Evolutionary conservation across 2,797 vertebrate species (phyloP).

Genomic region (Chelonia mydas): DNA sequence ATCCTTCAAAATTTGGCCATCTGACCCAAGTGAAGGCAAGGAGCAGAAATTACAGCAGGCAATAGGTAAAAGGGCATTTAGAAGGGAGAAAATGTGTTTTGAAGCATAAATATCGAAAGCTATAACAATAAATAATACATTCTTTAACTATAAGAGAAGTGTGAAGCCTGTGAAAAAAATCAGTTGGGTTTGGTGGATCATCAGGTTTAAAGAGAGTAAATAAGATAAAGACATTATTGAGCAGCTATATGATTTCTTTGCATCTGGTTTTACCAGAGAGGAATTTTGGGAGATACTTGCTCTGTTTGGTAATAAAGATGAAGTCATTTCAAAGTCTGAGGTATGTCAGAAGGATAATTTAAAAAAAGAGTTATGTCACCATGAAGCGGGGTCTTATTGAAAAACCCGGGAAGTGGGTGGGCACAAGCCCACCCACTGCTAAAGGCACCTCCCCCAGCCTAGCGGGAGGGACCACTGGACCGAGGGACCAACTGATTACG

Average conservation of each 20-base stretch:
- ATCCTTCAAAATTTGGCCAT: not conserved
- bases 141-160: not conserved
- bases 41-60: not conserved
- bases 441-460: no score
- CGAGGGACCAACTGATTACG: no score
- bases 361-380: not conserved
- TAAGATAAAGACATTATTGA: not conserved
- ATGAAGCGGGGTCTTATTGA: no score
- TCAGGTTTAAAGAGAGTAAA: not conserved
- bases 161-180: not conserved
- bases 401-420: no score
- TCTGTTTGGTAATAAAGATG: not conserved
- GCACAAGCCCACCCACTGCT: no score
- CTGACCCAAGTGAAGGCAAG: not conserved
- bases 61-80: not conserved
- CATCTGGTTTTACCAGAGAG: constrained; percentile 19
- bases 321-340: not conserved
- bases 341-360: not conserved
- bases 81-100: not conserved
- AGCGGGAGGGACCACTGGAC: no score
- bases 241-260: not conserved
- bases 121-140: rapidly evolving
- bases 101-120: not conserved
- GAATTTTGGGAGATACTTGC: not conserved
- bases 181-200: not conserved